Percentiles rank a stretch among this genome's conserved stretches.
These are phyloP conservation scores for Rhagophthalmus giganteus DNA, from an alignment of 2,888 invertebrate species.

Conservation along the genomic window DNA sequence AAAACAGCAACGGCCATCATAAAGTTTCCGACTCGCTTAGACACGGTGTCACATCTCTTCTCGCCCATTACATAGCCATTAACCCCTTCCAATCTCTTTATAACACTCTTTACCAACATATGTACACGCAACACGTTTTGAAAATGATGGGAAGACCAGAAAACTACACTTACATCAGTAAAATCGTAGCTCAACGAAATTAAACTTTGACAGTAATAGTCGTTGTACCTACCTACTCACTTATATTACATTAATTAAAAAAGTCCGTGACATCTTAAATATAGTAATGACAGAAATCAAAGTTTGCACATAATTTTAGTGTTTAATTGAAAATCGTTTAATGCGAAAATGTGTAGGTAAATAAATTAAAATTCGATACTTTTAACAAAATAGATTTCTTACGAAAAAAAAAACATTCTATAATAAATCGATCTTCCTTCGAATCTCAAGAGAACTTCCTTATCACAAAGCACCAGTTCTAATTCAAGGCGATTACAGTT, in stretches of 20 bases:
- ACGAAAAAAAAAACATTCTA: slow-evolving; percentile 8
- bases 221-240: too few species aligned
- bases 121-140: slow-evolving; percentile 33
- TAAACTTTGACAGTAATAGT: too few species aligned
- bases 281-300: too few species aligned
- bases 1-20: slow-evolving; percentile 40
- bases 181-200: not conserved
- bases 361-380: slow-evolving; percentile 7
- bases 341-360: slow-evolving; percentile 7
- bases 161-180: not conserved
- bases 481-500: slow-evolving; percentile 37
- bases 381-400: slow-evolving; percentile 9
- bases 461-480: slow-evolving; percentile 34
- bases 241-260: too few species aligned
- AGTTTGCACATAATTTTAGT: too few species aligned
- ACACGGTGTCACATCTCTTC: slow-evolving; percentile 40
- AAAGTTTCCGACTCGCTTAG: slow-evolving; percentile 38
- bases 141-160: slow-evolving; percentile 4
- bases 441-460: slow-evolving; percentile 18
- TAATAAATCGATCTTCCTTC: slow-evolving; percentile 13
- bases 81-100: slow-evolving; percentile 34
- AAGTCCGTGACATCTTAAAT: too few species aligned
- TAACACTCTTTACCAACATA: slow-evolving; percentile 31
- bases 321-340: too few species aligned
- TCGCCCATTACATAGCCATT: slow-evolving; percentile 41